Percentiles rank a stretch among this genome's conserved stretches.
phyloP scores from a whole-genome alignment of 2,113 vertebrate species.

The Ailurus styani region DNA sequence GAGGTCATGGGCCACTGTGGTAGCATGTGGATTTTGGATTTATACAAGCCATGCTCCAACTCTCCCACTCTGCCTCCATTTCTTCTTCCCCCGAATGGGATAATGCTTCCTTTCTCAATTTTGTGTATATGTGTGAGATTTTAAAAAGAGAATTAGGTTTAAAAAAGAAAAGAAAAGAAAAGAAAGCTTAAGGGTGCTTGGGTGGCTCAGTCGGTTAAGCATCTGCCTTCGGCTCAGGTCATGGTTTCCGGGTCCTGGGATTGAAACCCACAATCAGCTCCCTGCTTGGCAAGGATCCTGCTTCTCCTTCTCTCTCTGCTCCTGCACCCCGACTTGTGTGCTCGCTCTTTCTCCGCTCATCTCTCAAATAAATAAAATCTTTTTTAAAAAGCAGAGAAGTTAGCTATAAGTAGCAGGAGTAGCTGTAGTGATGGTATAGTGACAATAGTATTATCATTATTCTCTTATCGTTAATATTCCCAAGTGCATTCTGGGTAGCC shows the following conservation, averaged over 20 bases:
- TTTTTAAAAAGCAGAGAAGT: background rate
- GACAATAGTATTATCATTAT: background rate
- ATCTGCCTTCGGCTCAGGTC: background rate
- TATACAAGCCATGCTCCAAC: background rate
- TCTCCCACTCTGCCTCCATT: background rate
- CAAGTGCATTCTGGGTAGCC: background rate
- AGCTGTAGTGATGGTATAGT: too few species aligned
- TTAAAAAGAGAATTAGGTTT: background rate
- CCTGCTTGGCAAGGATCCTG: too few species aligned
- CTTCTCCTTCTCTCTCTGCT: background rate
- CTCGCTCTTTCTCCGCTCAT: background rate
- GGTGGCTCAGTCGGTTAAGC: background rate
- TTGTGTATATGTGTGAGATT: background rate
- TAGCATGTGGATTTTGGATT: background rate
- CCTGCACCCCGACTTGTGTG: accelerated
- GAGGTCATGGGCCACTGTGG: background rate
- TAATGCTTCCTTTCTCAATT: background rate
- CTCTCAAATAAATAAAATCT: background rate
- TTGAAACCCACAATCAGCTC: background rate
- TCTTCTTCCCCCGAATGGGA: background rate
- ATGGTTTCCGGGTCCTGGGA: background rate
- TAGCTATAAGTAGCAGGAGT: background rate
- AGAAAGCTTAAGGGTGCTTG: background rate
- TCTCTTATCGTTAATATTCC: background rate
- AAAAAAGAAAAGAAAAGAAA: too few species aligned